Conservation (phyloP, 2,113 vertebrate species). For the Tapirus terrestris region DNA sequence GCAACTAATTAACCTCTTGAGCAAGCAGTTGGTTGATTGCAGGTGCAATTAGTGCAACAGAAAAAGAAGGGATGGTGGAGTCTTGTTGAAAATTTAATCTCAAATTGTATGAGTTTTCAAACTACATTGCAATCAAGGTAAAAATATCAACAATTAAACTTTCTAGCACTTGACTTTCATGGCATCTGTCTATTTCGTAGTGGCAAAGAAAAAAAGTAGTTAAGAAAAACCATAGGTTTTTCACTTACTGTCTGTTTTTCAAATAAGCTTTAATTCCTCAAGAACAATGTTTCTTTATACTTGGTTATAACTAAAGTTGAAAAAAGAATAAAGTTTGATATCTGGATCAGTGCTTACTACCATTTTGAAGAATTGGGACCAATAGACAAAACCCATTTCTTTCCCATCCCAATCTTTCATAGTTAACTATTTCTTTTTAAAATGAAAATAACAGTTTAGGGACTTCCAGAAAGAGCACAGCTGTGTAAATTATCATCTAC, state of each 20-base stretch:
- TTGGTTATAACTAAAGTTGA: neutral
- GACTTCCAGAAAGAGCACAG: neutral
- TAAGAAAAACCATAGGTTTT: neutral
- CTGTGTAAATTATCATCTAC: neutral
- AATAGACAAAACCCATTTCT: neutral
- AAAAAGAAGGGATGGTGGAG: neutral
- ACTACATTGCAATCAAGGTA: slow-evolving; percentile 13
- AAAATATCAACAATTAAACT: slow-evolving; percentile 7
- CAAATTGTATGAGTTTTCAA: slow-evolving; percentile 43
- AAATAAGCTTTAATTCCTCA: neutral
- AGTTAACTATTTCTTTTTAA: neutral
- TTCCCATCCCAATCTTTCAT: neutral
- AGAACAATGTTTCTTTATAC: neutral
- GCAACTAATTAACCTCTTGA: slow-evolving; percentile 40
- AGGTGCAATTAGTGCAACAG: slow-evolving; percentile 15
- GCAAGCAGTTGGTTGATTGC: slow-evolving; percentile 49
- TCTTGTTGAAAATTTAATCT: slow-evolving; percentile 27
- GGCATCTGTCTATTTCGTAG: neutral
- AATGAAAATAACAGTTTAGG: neutral
- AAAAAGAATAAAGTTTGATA: neutral
- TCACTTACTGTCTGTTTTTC: neutral
- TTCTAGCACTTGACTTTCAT: neutral
- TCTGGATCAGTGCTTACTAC: neutral
- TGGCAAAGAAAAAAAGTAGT: neutral
- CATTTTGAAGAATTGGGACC: neutral